Conservation (phyloP, 2,113 vertebrate species). For the Mesoclemmys tuberculata region DNA sequence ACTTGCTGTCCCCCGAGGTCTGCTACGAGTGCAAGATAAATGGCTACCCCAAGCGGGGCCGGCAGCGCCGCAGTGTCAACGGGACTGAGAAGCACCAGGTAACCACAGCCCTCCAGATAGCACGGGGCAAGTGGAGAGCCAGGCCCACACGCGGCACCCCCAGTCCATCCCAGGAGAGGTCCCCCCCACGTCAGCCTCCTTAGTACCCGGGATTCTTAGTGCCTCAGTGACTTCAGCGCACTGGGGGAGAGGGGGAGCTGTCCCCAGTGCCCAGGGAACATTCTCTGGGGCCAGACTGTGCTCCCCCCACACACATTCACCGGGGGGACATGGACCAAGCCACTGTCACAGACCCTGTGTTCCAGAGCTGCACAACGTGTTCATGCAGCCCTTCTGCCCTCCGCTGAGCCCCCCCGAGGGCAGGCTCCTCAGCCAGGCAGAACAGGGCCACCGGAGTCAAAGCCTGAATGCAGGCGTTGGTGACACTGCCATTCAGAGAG, state of each 20-base stretch:
- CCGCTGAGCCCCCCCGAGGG: neutral
- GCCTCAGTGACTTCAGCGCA: neutral
- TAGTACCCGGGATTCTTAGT: neutral
- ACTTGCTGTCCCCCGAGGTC: constrained; percentile 86
- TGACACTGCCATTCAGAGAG: neutral
- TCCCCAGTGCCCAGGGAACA: neutral
- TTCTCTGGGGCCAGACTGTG: neutral
- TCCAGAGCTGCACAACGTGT: neutral
- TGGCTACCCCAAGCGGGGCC: constrained; percentile 79
- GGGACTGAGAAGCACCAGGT: constrained; percentile 64
- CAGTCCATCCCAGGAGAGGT: neutral
- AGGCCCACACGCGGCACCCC: neutral
- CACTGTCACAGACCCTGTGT: neutral
- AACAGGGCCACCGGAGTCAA: neutral
- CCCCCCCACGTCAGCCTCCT: neutral
- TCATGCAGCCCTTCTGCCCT: neutral
- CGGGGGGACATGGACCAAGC: neutral
- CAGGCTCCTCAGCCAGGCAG: neutral
- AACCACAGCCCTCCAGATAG: neutral
- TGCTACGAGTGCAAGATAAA: constrained; percentile 98
- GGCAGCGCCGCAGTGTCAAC: constrained; percentile 71
- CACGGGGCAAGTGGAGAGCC: neutral
- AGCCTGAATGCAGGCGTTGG: neutral
- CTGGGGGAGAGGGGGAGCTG: neutral
- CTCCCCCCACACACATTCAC: neutral